phyloP scores from a whole-genome alignment of 2,797 vertebrate genomes.

The Adelosebastes latens region DNA sequence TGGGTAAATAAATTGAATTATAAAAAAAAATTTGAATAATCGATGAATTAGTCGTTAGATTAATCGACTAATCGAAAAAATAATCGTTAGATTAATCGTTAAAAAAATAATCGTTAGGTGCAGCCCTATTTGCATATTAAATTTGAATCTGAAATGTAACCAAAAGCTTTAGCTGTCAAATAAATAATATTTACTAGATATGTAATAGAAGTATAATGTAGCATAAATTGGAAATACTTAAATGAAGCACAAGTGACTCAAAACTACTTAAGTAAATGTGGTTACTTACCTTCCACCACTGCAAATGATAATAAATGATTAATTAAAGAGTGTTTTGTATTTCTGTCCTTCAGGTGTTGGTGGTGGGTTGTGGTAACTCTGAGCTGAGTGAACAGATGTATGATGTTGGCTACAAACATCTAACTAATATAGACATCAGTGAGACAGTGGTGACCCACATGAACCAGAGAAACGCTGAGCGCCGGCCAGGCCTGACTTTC shows the following conservation, averaged over 20 bases:
- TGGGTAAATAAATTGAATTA: no score
- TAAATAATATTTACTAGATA: neutral
- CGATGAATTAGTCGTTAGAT: no score
- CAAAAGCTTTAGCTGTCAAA: neutral
- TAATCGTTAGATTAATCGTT: no score
- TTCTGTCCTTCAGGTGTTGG: slow-evolving; percentile 86
- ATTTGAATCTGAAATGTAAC: neutral
- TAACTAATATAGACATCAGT: slow-evolving; percentile 94
- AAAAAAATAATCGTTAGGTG: no score
- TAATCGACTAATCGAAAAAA: no score
- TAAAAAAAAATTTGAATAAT: no score
- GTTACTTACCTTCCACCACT: neutral
- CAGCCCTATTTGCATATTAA: no score
- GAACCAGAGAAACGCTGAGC: slow-evolving; percentile 86
- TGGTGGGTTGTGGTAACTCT: slow-evolving; percentile 97
- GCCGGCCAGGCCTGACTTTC: slow-evolving; percentile 88
- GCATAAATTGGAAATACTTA: neutral
- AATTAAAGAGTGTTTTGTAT: neutral
- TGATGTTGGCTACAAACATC: slow-evolving; percentile 89
- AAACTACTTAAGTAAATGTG: neutral
- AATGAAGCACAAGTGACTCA: neutral
- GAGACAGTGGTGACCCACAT: slow-evolving; percentile 90
- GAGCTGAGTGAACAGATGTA: slow-evolving; percentile 96
- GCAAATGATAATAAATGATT: neutral
- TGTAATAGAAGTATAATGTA: neutral